Base-by-base conservation (phyloP, 2,888 invertebrate genomes). In the Anthophora plumipes region DNA sequence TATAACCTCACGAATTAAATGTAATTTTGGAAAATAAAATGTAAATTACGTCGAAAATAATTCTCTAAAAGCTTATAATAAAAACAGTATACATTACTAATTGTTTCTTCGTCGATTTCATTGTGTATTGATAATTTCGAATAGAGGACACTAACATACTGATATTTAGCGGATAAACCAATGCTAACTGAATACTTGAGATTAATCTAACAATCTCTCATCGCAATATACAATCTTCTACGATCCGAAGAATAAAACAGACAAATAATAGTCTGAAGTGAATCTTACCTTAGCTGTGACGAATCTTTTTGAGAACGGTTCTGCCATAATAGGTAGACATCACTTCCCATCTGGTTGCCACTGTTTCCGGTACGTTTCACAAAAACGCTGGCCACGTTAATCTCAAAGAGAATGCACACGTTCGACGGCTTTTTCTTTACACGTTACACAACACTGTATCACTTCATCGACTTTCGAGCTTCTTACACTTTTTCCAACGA, bases 271-370 rank as follows among this genome's bases (percentile, higher is more conserved):
- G 17, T 60, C 4, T 12, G 6, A 25, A 25, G 59, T 22, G 6
- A 69, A 68, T 54, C 52, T 80, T 88, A 92, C 92, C 92, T 92
- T 91, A 89, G 92, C 92, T 86, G 90, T 89, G 83, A 91, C 86
- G 89, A 89, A 91, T 91, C 90, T 91, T 90, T 91, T 91, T 83
- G 90, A 90, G 86, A 89, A 88, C 87, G 89, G 89, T 88, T 91
- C 92, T 91, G 92, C 92, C 92, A 92, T 92, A 92, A 92, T 92
- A 92, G 89, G 92, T 90, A 91, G 91, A 92, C 92, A 90, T 90
- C 89, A 89, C 91, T 89, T 88, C 81, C 88, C 82, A 84, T 85
- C 80, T 82, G 82, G 64, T 76, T 80, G 82, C 82, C 85, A 64
- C 79, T 77, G 80, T 79, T 85, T 86, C 80, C 80, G 73, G 73